phyloP scores from a whole-genome alignment of 37 sponge, comb jelly and placozoan genomes.

The Eunapius fragilis region DNA sequence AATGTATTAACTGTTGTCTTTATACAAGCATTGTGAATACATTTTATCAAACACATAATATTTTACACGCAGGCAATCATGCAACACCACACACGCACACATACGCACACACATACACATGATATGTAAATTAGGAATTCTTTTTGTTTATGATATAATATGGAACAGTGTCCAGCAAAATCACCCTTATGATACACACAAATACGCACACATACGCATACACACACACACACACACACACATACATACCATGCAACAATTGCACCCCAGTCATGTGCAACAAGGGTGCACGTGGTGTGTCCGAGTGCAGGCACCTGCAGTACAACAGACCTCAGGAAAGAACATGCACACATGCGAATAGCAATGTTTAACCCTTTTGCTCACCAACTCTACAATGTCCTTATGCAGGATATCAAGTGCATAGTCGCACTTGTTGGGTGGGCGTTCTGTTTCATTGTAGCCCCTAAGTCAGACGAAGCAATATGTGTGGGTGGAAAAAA shows the following conservation, averaged over 20 bases:
- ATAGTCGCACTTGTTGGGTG: slow-evolving; percentile 62
- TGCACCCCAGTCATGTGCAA: slow-evolving; percentile 92
- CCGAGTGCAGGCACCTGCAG: slow-evolving; percentile 37
- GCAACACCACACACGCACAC: not conserved
- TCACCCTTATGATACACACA: slow-evolving; percentile 3
- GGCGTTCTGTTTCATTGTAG: slow-evolving; percentile 83
- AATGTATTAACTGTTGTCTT: too few relatives aligned
- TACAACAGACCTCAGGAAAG: not conserved
- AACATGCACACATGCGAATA: too few relatives aligned
- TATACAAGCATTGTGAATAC: too few relatives aligned
- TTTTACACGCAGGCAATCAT: not conserved
- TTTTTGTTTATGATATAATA: not conserved
- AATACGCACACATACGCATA: slow-evolving; percentile 3
- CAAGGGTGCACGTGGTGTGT: slow-evolving; percentile 64
- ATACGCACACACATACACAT: not conserved
- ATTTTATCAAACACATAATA: too few relatives aligned
- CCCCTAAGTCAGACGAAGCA: slow-evolving; percentile 45
- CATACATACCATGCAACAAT: slow-evolving; percentile 70
- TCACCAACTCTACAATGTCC: slow-evolving; percentile 70
- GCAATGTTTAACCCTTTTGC: too few relatives aligned
- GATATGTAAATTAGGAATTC: not conserved
- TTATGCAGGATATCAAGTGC: slow-evolving; percentile 40
- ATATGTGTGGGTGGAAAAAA: not conserved
- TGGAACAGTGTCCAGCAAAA: too few relatives aligned
- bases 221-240: not conserved